These are phyloP conservation scores for Chrysopa pallens DNA, from an alignment of 1,140 invertebrate genomes.

Conservation along the genomic window DNA sequence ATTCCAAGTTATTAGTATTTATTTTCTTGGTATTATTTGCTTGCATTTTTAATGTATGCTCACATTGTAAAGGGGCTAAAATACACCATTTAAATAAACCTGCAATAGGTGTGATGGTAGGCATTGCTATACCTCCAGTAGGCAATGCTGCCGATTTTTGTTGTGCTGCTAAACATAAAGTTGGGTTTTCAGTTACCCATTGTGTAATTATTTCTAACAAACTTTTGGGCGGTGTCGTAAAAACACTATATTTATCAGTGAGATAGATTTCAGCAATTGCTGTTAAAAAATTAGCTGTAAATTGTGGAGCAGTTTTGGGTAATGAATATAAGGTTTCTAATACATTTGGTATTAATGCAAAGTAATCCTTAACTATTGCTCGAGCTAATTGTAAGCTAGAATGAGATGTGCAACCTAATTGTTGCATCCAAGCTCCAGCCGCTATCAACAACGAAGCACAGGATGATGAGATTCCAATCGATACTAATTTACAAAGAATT, in stretches of 20 bases:
- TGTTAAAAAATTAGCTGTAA: conserved; percentile 63
- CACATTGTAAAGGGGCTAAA: conserved; percentile 34
- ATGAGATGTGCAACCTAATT: conserved; percentile 54
- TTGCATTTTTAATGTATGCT: conserved; percentile 11
- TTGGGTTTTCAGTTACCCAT: conserved; percentile 44
- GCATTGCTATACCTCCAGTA: conserved; percentile 61
- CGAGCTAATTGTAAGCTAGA: conserved; percentile 51
- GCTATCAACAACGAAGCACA: conserved; percentile 51
- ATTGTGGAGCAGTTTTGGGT: conserved; percentile 50
- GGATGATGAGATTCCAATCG: conserved; percentile 53
- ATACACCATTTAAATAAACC: conserved; percentile 56
- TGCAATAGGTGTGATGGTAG: conserved; percentile 59
- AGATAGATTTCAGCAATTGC: conserved; percentile 60
- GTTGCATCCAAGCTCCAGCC: conserved; percentile 70
- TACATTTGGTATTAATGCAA: conserved; percentile 46
- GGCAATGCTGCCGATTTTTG: conserved; percentile 47
- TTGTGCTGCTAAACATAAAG: conserved; percentile 49
- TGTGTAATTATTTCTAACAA: conserved; percentile 41
- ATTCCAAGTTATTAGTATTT: conserved; percentile 7
- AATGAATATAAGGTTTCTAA: conserved; percentile 43
- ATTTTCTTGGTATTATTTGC: conserved; percentile 10
- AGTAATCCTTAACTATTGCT: conserved; percentile 61
- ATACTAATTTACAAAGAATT: conserved; percentile 59
- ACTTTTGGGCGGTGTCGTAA: conserved; percentile 32
- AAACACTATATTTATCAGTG: conserved; percentile 22